These are phyloP conservation scores for Drosophila erecta DNA, from an alignment of 1,140 invertebrate genomes.

Conservation along the genomic window DNA sequence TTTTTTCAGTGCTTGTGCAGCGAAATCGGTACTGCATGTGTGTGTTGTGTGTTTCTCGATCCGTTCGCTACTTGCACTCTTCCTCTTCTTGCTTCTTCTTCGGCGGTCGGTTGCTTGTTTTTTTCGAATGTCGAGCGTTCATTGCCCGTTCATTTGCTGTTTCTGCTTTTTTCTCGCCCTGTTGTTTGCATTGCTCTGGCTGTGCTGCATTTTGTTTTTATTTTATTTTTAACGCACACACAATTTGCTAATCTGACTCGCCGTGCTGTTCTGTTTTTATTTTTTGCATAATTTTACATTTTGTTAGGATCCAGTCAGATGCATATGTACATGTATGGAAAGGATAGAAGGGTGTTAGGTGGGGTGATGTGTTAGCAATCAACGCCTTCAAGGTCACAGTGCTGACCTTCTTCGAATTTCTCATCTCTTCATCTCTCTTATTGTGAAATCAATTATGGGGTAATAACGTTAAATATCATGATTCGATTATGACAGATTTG, in stretches of 20 bases:
- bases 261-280: constrained; percentile 27
- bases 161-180: constrained; percentile 26
- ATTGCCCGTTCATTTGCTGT: constrained; percentile 70
- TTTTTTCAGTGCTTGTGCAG: constrained; percentile 43
- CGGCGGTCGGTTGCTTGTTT: constrained; percentile 20
- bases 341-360: background rate
- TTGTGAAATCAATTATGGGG: no score
- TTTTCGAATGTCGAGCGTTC: constrained; percentile 80
- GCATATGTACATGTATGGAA: background rate
- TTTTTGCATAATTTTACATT: constrained; percentile 48
- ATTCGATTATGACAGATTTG: no score
- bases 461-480: no score
- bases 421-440: background rate
- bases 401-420: constrained; percentile 52
- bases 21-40: constrained; percentile 50
- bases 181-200: constrained; percentile 16
- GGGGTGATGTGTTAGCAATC: constrained; percentile 13
- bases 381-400: constrained; percentile 55
- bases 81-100: constrained; percentile 26
- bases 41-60: constrained; percentile 40
- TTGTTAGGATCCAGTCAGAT: constrained; percentile 15
- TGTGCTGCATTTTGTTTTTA: constrained; percentile 64
- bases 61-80: constrained; percentile 55
- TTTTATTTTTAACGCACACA: constrained; percentile 67
- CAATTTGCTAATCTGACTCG: constrained; percentile 67